Evolutionary conservation across 2,888 invertebrate genomes (phyloP), one percentile per base, ranked within the genome.

Genomic region (Gari tellinella): DNA sequence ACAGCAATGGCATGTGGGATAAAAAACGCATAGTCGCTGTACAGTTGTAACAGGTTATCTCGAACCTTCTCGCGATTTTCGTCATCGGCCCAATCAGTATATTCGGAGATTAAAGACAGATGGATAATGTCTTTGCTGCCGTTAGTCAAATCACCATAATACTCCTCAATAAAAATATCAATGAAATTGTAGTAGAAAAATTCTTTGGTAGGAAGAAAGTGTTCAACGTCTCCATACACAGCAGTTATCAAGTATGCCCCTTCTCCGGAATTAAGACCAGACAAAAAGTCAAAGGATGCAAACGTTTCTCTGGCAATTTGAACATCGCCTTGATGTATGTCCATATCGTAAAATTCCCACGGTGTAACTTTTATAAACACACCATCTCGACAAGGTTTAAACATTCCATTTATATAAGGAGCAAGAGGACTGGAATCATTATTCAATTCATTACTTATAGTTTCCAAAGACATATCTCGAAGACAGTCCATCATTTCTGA

Each of bases 1-100:
- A 97, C 97, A 90, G 97, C 97, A 88, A 95, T 95, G 90, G 97
- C 96, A 61, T 97, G 96, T 14, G 97, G 97, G 90, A 97, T 97
- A 78, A 97, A 96, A 93, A 98, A 98, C 93, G 96, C 97, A 91
- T 97, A 97, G 93, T 99, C 98, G 17, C 97, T 97, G 0, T 97
- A 96, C 10, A 97, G 95, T 88, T 97, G 96, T 12, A 96, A 96
- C 52, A 97, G 95, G 94, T 96, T 96, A 92, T 96, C 96, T 92
- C 97, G 96, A 91, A 97, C 96, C 14, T 40, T 41, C 1, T n/a
- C 21, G 89, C 96, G 93, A 89, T 95, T 96, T 17, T 95, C 40
- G 2, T 51, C 63, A 26, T 68, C 38, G 12, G 21, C n/a, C 63
- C 72, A 70, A 19, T 67, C 48, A 1, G 69, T 65, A 38, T 78